Base-by-base conservation (phyloP, 2,797 vertebrate species). In the Brachymystax lenok region DNA sequence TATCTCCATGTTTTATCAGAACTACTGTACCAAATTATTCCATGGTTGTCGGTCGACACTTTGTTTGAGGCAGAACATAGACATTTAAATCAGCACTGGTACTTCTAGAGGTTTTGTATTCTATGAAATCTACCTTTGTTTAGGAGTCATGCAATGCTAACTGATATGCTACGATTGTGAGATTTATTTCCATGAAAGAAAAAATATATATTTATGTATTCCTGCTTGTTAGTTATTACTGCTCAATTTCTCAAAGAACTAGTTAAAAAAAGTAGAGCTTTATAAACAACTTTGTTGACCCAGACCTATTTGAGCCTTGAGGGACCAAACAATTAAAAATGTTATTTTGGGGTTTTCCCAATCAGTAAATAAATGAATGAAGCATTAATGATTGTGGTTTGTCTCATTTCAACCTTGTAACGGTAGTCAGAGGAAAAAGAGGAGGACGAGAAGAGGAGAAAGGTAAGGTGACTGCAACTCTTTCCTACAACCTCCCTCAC, bases 331-430 rank as follows among this genome's bases (percentile, higher is more conserved):
- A 67, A 83, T 91, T 76, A 85, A 90, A 83, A 46, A 46, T 46
- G 10, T 91, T 93, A 92, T 90, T 93, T 93, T 93, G 87, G 82
- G 87, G 85, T 91, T 94, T 93, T 92, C 78, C 78, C 88, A 92
- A 91, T 90, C 90, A 91, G 90, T 93, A 89, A 95, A 95, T 95
- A 95, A 95, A 95, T 76, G 83, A 94, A 92, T 91, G 80, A 93
- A 90, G 78, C 78, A 82, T 87, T 86, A 74, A 76, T 4, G 59
- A 24, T 67, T 46, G 71, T 50, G 72, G 51, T 69, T 46, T 72
- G 77, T 21, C 24, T 84, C 74, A 82, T 89, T 89, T 71, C 13
- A 72, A 50, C 40, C 40, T 46, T 35, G 12, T 46, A 12, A 71
- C 3, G 13, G 21, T 46, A 46, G 10, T 46, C 40, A 13, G 40